Evolutionary conservation across 2,113 vertebrate genomes (phyloP), one percentile per base, ranked within the genome.

Genomic region (Toxotes chatareus): DNA sequence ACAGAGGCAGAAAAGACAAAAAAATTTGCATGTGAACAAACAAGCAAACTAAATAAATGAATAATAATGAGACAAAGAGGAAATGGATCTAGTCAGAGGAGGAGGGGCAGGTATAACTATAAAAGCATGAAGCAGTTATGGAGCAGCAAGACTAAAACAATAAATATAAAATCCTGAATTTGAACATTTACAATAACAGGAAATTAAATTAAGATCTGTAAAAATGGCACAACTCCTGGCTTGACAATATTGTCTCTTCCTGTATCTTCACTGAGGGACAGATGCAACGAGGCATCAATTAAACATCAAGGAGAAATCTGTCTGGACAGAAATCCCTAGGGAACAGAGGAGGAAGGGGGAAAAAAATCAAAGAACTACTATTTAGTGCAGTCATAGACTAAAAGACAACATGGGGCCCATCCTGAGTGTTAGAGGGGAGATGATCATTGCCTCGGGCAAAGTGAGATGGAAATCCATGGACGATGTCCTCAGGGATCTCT

Each of bases 271-370:
- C 23, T 44, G n/a, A 38, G 21, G 34, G 72, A 31, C 66, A 56
- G 42, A 74, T 40, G 57, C 59, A 55, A 36, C 27, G 17, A 66
- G 36, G 47, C 44, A 74, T 68, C 7, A 62, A 71, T 72, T 40
- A 78, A 70, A 79, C 60, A 79, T 79, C 70, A 65, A 60, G 12
- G 5, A 32, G 11, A 51, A 40, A 38, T 40, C 40, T 71, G 62
- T 23, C 23, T 40, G 44, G n/a, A 55, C 34, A 34, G 16, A 32
- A 40, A 32, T 42, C 59, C 59, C 4, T 1, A 2, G 62, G 55
- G 53, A 55, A 51, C 34, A 61, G 46, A 27, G 16, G 32, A 21
- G 13, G 51, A 1, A 44, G 19, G 23, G 17, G 4, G 0, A 1
- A 0, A 3, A 46, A 59, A 31, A 47, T 65, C 74, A 42, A 78